These are phyloP conservation scores for Zosterops borbonicus DNA, from an alignment of 2,113 vertebrate species.

Conservation along the genomic window DNA sequence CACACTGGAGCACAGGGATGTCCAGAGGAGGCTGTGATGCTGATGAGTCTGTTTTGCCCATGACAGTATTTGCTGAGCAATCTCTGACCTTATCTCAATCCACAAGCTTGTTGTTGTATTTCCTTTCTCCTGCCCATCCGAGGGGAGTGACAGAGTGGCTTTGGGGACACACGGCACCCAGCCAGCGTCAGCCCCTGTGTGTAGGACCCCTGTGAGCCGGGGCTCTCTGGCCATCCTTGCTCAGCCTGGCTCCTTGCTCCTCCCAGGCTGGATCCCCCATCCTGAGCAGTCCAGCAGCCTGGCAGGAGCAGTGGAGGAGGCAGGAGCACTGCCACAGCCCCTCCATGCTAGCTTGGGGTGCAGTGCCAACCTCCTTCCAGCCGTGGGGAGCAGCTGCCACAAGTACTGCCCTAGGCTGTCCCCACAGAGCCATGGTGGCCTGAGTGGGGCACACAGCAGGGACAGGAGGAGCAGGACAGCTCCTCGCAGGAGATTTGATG, in stretches of 20 bases:
- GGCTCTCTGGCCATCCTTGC: neutral
- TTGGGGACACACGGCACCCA: rapidly evolving
- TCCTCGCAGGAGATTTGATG: neutral
- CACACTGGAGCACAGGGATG: neutral
- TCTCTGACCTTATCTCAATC: neutral
- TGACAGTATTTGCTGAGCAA: neutral
- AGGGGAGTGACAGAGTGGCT: neutral
- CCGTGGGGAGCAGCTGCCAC: neutral
- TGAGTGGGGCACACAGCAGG: neutral
- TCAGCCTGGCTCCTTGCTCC: rapidly evolving
- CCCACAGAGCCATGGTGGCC: neutral
- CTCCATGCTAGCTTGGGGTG: neutral
- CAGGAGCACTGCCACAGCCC: neutral
- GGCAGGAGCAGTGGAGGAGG: neutral
- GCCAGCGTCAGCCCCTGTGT: neutral
- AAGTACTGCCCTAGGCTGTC: neutral
- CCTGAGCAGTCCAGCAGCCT: neutral
- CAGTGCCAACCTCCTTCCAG: rapidly evolving
- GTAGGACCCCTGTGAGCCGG: rapidly evolving
- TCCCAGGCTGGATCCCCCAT: neutral
- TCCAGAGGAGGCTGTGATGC: neutral
- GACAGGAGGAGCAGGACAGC: neutral
- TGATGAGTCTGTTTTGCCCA: neutral
- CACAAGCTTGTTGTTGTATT: neutral
- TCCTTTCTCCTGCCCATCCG: no score